A percentile compares a stretch with the other conserved stretches of the same genome.
Conservation (phyloP, 2,113 vertebrate species). For the Zapornia atra region DNA sequence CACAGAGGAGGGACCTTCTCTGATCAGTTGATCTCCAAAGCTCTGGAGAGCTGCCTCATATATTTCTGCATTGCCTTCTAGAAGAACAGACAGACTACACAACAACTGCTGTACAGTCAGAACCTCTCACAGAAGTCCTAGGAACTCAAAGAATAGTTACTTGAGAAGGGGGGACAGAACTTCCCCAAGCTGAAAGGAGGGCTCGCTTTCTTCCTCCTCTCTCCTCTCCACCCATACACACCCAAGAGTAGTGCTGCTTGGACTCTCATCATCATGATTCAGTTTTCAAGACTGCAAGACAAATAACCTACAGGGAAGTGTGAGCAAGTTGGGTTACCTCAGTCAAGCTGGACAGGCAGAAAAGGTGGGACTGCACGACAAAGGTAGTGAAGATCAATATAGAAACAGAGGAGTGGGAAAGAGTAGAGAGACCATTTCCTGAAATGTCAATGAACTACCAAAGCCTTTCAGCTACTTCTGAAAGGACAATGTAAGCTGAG, state of each 20-base stretch:
- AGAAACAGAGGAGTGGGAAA: background rate
- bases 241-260: background rate
- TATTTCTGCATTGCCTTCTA: background rate
- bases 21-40: background rate
- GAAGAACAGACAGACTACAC: background rate
- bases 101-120: background rate
- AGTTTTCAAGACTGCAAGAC: background rate
- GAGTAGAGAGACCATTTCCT: background rate
- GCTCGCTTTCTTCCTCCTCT: background rate
- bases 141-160: background rate
- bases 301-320: background rate
- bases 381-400: background rate
- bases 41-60: background rate
- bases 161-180: background rate
- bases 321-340: background rate
- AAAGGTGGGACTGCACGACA: background rate
- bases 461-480: background rate
- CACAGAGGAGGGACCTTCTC: background rate
- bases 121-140: background rate
- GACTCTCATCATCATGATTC: background rate
- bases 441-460: background rate
- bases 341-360: background rate
- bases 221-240: background rate
- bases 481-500: background rate
- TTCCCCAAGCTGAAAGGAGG: background rate